Conservation (phyloP, 2,797 vertebrate species). For the Psittacula derbiana region DNA sequence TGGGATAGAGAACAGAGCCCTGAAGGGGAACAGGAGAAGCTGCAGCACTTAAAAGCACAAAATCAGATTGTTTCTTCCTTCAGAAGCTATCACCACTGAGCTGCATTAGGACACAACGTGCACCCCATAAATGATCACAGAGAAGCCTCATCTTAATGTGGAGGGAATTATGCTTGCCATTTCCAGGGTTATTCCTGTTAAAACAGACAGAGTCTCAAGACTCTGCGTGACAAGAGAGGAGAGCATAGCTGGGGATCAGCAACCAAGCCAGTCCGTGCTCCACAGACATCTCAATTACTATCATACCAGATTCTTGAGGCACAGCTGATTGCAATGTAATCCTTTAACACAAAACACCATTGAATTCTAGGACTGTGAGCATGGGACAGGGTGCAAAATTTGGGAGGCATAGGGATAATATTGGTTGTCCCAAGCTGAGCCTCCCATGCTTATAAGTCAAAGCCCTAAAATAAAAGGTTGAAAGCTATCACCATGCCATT, state of each 20-base stretch:
- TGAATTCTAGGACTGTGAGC: not conserved
- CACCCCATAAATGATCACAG: accelerated
- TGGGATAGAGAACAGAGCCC: not conserved
- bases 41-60: not conserved
- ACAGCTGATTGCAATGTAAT: not conserved
- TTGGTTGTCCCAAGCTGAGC: not conserved
- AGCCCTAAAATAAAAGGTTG: not conserved
- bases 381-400: not conserved
- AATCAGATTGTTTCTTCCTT: not conserved
- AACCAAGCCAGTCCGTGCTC: not conserved
- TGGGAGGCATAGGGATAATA: not conserved
- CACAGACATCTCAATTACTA: not conserved
- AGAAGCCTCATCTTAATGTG: not conserved
- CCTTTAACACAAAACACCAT: not conserved
- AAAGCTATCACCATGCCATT: not conserved
- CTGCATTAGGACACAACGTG: not conserved
- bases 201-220: not conserved
- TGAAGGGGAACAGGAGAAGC: not conserved
- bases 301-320: not conserved
- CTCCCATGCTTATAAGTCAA: not conserved
- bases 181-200: not conserved
- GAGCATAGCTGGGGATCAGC: not conserved
- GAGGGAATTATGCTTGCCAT: not conserved
- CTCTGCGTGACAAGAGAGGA: not conserved
- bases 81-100: not conserved